Evolutionary conservation across 2,888 invertebrate genomes (phyloP).

Genomic region (Cylindroiulus punctatus): DNA sequence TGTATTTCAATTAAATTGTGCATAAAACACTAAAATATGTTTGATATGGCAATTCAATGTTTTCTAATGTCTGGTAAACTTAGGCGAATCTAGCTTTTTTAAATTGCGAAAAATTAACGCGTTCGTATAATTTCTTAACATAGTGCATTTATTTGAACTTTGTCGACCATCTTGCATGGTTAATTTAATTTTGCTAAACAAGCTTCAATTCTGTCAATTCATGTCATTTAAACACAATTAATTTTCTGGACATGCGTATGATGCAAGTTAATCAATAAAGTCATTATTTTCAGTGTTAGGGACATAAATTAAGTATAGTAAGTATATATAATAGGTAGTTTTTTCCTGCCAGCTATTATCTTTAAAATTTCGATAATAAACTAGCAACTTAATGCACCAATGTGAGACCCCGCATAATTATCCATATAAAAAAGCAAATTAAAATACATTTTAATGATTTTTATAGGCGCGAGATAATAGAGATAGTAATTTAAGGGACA

Average conservation of each 20-base stretch:
- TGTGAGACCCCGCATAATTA: conserved; percentile 13
- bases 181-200: too few species aligned
- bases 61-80: too few species aligned
- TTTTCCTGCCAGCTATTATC: neutral
- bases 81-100: too few species aligned
- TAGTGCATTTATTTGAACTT: too few species aligned
- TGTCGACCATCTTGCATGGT: too few species aligned
- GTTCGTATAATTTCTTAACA: too few species aligned
- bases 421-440: neutral
- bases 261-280: conserved; percentile 6
- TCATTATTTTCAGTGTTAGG: neutral
- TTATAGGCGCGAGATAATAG: conserved; percentile 26
- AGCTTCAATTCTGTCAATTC: too few species aligned
- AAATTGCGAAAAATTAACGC: too few species aligned
- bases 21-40: too few species aligned
- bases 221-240: too few species aligned
- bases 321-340: conserved; percentile 4
- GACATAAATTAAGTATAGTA: conserved; percentile 16
- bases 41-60: too few species aligned
- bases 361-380: conserved; percentile 23
- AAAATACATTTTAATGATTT: conserved; percentile 36
- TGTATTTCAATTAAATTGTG: too few species aligned
- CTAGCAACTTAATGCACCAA: neutral
- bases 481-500: conserved; percentile 8
- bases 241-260: neutral